A percentile compares a stretch with the other conserved stretches of the same genome.
Evolutionary conservation across 2,888 invertebrate species (phyloP).

Genomic region (Agrochola circellaris): DNA sequence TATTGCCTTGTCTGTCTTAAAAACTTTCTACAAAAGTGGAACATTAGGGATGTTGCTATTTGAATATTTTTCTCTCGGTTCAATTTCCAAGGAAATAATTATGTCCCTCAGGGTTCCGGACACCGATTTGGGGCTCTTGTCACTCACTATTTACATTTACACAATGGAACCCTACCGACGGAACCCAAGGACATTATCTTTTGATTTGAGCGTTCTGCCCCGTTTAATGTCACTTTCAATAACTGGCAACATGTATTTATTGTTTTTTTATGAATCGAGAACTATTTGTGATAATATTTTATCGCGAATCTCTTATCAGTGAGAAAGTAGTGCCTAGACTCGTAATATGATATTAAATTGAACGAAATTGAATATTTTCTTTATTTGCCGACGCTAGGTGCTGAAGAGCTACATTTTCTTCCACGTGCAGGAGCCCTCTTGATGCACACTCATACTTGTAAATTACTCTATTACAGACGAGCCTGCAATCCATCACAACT

Average conservation of each 20-base stretch:
- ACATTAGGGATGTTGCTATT: slow-evolving; percentile 53
- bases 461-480: slow-evolving; percentile 22
- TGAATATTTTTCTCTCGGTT: slow-evolving; percentile 54
- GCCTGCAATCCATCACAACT: slow-evolving; percentile 53
- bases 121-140: slow-evolving; percentile 55
- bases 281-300: slow-evolving; percentile 12
- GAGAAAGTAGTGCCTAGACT: background rate
- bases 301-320: slow-evolving; percentile 17
- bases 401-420: slow-evolving; percentile 11
- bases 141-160: slow-evolving; percentile 68
- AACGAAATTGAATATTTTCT: background rate
- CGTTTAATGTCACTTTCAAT: slow-evolving; percentile 32
- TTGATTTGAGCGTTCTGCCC: slow-evolving; percentile 61
- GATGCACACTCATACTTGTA: slow-evolving; percentile 10
- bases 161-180: slow-evolving; percentile 67
- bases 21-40: slow-evolving; percentile 49
- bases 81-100: slow-evolving; percentile 57
- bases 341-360: background rate
- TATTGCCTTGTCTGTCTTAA: slow-evolving; percentile 43
- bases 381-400: background rate
- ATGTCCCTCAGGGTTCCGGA: slow-evolving; percentile 48
- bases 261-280: slow-evolving; percentile 27
- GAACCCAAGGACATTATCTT: slow-evolving; percentile 61
- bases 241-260: slow-evolving; percentile 11
- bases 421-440: background rate